Percentiles rank a stretch among this genome's conserved stretches.
phyloP scores from a whole-genome alignment of 2,888 invertebrate species.

The Lepidochitona cinerea region DNA sequence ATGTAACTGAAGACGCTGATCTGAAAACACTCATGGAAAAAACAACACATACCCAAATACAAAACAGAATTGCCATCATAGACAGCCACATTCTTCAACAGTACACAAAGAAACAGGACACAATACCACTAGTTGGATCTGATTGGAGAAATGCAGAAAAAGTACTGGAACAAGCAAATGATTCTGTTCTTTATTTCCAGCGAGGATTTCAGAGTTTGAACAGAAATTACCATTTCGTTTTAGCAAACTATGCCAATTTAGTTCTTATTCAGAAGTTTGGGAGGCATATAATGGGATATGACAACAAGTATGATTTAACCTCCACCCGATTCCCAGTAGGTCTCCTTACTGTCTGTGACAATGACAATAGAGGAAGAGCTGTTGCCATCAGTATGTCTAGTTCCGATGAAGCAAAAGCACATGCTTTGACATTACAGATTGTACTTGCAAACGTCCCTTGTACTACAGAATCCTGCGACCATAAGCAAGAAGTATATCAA shows the following conservation, averaged over 20 bases:
- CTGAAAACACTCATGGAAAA: not conserved
- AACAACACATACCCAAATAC: not conserved
- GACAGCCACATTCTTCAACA: not conserved
- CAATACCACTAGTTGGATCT: not conserved
- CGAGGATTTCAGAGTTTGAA: not conserved
- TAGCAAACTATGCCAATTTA: no score
- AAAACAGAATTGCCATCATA: not conserved
- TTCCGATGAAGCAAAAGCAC: not conserved
- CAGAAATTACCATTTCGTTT: no score
- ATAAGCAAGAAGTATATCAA: not conserved
- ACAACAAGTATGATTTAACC: slow-evolving; percentile 10
- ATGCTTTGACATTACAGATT: slow-evolving; percentile 4
- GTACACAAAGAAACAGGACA: not conserved
- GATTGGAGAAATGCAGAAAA: slow-evolving; percentile 14
- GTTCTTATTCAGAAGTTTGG: no score
- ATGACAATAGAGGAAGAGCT: not conserved
- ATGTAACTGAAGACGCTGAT: not conserved
- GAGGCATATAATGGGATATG: no score
- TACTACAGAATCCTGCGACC: not conserved
- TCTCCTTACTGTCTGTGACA: slow-evolving; percentile 12
- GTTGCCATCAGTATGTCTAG: not conserved
- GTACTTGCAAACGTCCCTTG: slow-evolving; percentile 15
- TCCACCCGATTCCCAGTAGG: not conserved
- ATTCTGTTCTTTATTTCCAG: slow-evolving; percentile 10
- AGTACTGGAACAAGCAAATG: not conserved